Percentiles rank a stretch among this genome's conserved stretches.
Conservation (phyloP, 2,797 vertebrate genomes). For the Otolemur crassicaudatus region DNA sequence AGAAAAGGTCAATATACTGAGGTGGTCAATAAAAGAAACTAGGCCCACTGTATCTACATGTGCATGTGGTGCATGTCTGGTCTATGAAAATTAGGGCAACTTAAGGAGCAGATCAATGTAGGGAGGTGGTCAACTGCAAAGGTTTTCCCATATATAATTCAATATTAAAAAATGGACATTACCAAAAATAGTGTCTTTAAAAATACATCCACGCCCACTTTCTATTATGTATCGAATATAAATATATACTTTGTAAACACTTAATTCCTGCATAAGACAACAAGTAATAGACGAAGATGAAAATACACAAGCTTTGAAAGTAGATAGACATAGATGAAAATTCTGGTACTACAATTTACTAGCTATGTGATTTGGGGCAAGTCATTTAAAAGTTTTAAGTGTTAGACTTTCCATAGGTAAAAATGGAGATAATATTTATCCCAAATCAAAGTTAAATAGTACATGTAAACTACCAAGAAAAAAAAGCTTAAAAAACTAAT, state of each 20-base stretch:
- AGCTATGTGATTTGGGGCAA: not conserved
- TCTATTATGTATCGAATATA: not conserved
- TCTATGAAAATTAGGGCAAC: no score
- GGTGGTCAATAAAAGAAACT: no score
- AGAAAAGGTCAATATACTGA: no score
- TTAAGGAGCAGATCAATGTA: no score
- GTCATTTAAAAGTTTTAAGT: not conserved
- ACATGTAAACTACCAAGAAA: not conserved
- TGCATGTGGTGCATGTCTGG: no score
- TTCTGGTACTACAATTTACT: not conserved
- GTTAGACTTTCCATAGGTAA: not conserved
- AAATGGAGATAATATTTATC: not conserved
- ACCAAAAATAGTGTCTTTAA: not conserved
- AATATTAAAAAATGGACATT: constrained; percentile 25
- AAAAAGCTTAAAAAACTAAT: not conserved
- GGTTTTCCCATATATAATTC: not conserved
- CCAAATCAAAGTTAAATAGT: not conserved
- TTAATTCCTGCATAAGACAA: not conserved
- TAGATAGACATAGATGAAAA: not conserved
- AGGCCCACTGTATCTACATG: no score
- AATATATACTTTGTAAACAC: not conserved
- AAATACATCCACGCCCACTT: not conserved
- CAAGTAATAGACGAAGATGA: not conserved
- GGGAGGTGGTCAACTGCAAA: no score
- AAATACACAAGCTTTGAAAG: not conserved